Percentiles rank a stretch among this genome's conserved stretches.
phyloP scores from a whole-genome alignment of 2,888 invertebrate species.

The Eudemis profundana region DNA sequence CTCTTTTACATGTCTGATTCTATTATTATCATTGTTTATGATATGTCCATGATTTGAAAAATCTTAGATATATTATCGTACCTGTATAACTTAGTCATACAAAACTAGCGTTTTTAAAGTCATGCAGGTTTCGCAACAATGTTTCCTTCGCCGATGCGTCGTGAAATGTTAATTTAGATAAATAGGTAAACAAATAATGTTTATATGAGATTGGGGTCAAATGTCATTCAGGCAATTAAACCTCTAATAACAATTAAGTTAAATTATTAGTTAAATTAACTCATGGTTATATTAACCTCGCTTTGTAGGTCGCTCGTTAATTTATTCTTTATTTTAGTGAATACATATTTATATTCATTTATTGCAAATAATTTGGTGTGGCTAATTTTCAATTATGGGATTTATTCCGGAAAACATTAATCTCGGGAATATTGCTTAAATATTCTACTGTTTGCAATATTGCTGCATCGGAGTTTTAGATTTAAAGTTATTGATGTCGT shows the following conservation, averaged over 20 bases:
- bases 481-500: too few relatives aligned
- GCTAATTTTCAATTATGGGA: too few relatives aligned
- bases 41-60: too few relatives aligned
- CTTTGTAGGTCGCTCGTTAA: not conserved
- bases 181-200: slow-evolving; percentile 13
- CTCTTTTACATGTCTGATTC: too few relatives aligned
- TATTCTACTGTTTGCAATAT: too few relatives aligned
- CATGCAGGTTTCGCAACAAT: not conserved
- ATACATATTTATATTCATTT: not conserved
- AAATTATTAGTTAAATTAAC: slow-evolving; percentile 21
- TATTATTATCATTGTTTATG: too few relatives aligned
- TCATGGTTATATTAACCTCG: slow-evolving; percentile 22
- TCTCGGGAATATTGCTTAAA: slow-evolving; percentile 6
- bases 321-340: not conserved
- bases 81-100: not conserved
- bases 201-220: slow-evolving; percentile 10
- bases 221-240: slow-evolving; percentile 17
- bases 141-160: not conserved
- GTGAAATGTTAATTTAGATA: slow-evolving; percentile 19
- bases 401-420: not conserved
- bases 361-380: too few relatives aligned
- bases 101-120: not conserved
- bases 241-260: slow-evolving; percentile 17
- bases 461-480: too few relatives aligned
- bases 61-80: too few relatives aligned